Base-by-base conservation (phyloP, 1,140 invertebrate species). In the Penaeus japonicus region DNA sequence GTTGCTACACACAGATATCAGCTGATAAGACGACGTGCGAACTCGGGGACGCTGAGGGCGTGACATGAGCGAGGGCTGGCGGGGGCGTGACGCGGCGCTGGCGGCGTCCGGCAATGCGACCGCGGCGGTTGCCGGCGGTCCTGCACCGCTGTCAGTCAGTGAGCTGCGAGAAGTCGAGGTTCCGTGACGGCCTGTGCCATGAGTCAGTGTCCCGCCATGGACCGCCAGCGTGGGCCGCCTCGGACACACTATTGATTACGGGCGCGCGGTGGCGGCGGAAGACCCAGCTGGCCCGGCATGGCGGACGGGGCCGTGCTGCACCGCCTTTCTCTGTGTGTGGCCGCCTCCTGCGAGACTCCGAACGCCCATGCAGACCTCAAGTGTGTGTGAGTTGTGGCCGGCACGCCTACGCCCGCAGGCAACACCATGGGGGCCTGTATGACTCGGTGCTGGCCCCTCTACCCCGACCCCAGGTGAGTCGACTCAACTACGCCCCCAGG, bases 201-300 rank as follows among this genome's bases (percentile, higher is more conserved):
- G 83, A 84, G 83, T 84, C 83, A 84, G 83, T 84, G 75, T 62
- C 39, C 83, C 83, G 83, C 62, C 83, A 84, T 62, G 62, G 83
- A 47, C 83, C 83, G 83, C 65, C 65, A 84, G 83, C 75, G 83
- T 84, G 83, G 83, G 83, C 83, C 55, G 65, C 4, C 65, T 84
- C 83, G 83, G 65, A 75, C 83, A 75, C 65, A 75, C 83, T 73
- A 84, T 84, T 55, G 82, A 84, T 84, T 84, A 84, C 82, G 81
- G 65, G 81, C 65, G 59, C 30, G 32, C 30, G 55, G 54, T 59
- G 82, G 27, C 54, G 82, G 82, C 53, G 82, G 82, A 75, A 53
- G 39, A 75, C 83, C 65, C 53, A 54, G 35, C 83, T 54, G 82
- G 62, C 83, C n/a, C 65, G 83, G 83, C 83, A 75, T 75, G 65